These are phyloP conservation scores for Orthonevra nobilis DNA, from an alignment of 2,888 invertebrate genomes.

Conservation along the genomic window DNA sequence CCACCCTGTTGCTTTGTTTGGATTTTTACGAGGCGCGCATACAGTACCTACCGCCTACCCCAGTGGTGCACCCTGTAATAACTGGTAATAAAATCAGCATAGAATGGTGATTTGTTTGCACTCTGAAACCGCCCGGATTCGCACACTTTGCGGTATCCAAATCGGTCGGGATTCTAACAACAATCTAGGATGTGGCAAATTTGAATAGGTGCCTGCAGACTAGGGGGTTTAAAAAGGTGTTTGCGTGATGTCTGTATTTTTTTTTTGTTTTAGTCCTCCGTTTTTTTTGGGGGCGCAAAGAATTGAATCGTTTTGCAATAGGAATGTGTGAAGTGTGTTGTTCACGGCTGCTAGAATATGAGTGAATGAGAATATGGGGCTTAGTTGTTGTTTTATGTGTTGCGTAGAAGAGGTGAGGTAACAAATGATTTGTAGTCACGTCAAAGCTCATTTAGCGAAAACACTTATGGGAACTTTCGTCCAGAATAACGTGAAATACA, in stretches of 20 bases:
- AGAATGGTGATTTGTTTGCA: slow-evolving; percentile 63
- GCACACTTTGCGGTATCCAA: not conserved
- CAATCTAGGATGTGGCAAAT: slow-evolving; percentile 25
- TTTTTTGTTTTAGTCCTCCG: not conserved
- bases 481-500: slow-evolving; percentile 38
- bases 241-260: slow-evolving; percentile 61
- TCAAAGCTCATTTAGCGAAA: slow-evolving; percentile 68
- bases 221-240: slow-evolving; percentile 39
- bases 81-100: slow-evolving; percentile 66
- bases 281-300: slow-evolving; percentile 22
- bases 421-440: slow-evolving; percentile 69
- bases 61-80: slow-evolving; percentile 52
- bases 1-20: slow-evolving; percentile 6
- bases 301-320: slow-evolving; percentile 63
- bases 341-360: slow-evolving; percentile 33
- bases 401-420: slow-evolving; percentile 43
- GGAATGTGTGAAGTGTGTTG: slow-evolving; percentile 54
- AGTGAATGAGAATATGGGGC: slow-evolving; percentile 47
- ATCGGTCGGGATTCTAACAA: slow-evolving; percentile 17
- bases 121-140: slow-evolving; percentile 33
- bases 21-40: slow-evolving; percentile 36
- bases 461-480: slow-evolving; percentile 65
- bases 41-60: too few species aligned
- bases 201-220: slow-evolving; percentile 62
- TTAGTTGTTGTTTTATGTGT: slow-evolving; percentile 15